Base-by-base conservation (phyloP, 2,888 invertebrate species). In the Protonemura montana region DNA sequence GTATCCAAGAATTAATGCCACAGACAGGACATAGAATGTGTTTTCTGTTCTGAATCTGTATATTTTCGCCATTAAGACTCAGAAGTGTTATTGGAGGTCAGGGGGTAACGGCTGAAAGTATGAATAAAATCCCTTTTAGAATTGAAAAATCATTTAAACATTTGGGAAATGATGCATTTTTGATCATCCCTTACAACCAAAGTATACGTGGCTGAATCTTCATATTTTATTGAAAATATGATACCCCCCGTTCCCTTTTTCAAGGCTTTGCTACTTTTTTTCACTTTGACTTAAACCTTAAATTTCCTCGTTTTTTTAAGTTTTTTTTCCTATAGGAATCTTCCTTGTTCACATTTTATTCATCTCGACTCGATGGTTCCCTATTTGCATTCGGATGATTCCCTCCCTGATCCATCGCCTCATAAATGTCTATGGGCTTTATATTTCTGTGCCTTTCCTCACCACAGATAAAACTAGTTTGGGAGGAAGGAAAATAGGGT, bases 361-460 rank as follows among this genome's bases (percentile, higher is more conserved):
- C 82, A 83, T 83, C 82, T 83, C 82, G 41, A n/a, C 82, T 83
- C 41, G 41, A 83, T 41, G 82, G 82, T n/a, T 83, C 26, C 30
- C 82, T 86, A 86, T 82, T 86, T 86, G 86, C 86, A 86, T 86
- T 82, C 81, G 76, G 76, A 82, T 82, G 76, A 82, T 76, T 76
- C 82, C 30, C 76, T 6, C 26, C 13, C 82, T 83, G 82, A 83
- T 83, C 82, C 82, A 83, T 83, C 41, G 82, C 82, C 82, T 83
- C 82, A 83, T 83, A 83, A 83, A 83, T 83, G 82, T 83, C 82
- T 83, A 83, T 83, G 82, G 82, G 82, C 41, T 83, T 83, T 83
- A 83, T 83, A 41, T 26, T 83, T 30, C 78, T 78, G 78, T 78
- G 78, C 78, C 78, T 78, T 78, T 78, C 78, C 82, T 41, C 82